These are phyloP conservation scores for Microhierax caerulescens DNA, from an alignment of 2,797 vertebrate species.

Conservation along the genomic window DNA sequence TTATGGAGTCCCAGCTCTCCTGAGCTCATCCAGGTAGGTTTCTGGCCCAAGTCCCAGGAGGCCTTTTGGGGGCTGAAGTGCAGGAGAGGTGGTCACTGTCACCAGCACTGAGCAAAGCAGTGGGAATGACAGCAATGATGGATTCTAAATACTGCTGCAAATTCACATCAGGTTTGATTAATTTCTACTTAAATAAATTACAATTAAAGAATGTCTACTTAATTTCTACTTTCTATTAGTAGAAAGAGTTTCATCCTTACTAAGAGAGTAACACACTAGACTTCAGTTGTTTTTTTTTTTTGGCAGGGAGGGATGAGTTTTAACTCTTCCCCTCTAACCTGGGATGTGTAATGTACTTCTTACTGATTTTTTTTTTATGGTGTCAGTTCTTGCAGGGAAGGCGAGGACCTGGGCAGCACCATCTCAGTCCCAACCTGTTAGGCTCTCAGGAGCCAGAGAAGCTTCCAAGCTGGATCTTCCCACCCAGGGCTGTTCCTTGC, in stretches of 20 bases:
- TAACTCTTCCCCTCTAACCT: background rate
- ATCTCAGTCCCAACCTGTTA: background rate
- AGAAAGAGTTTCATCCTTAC: background rate
- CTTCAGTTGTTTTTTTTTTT: background rate
- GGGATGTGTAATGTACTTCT: background rate
- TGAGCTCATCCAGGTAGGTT: background rate
- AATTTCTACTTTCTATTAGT: background rate
- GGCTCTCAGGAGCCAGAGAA: background rate
- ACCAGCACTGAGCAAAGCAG: background rate
- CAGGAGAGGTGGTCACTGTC: background rate
- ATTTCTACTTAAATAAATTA: background rate
- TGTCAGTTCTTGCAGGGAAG: background rate
- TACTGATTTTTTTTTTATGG: background rate
- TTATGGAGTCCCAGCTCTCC: background rate
- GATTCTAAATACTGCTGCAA: background rate
- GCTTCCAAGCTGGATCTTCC: background rate
- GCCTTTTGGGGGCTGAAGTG: background rate
- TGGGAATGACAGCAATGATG: background rate
- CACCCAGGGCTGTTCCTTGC: background rate
- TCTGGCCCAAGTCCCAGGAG: background rate
- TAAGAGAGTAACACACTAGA: background rate
- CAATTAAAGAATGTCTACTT: background rate
- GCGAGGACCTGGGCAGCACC: background rate
- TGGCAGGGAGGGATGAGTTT: background rate
- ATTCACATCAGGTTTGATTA: background rate